Evolutionary conservation across 2,888 invertebrate species (phyloP).

Genomic region (Blomia tropicalis): DNA sequence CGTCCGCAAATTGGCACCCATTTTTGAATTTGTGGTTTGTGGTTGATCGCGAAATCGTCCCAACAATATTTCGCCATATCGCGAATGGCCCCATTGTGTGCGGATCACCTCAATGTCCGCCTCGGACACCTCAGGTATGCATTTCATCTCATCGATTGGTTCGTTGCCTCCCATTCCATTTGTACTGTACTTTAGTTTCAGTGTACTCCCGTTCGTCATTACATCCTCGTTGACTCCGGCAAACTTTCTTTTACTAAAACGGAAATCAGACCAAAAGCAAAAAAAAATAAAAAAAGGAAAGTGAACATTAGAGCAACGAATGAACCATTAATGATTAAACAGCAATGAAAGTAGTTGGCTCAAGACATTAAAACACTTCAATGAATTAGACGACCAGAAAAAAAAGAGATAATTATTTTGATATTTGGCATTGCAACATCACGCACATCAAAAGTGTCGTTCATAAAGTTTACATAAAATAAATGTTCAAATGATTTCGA

Average conservation of each 20-base stretch:
- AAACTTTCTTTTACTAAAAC: neutral
- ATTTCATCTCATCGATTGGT: slow-evolving; percentile 5
- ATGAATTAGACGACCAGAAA: neutral
- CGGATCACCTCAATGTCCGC: slow-evolving; percentile 9
- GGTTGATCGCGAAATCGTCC: neutral
- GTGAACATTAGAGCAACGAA: too few relatives aligned
- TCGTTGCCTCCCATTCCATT: neutral
- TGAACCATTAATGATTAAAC: neutral
- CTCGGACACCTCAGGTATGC: slow-evolving; percentile 18
- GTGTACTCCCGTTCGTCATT: neutral
- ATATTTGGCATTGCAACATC: neutral
- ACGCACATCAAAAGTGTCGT: neutral
- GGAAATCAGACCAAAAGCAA: neutral
- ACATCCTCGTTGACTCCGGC: neutral
- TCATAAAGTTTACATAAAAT: neutral
- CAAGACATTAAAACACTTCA: too few relatives aligned
- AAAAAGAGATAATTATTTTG: neutral
- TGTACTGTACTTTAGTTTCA: slow-evolving; percentile 20
- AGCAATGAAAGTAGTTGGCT: too few relatives aligned
- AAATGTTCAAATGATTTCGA: slow-evolving; percentile 2
- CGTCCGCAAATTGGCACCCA: neutral
- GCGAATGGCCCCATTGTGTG: slow-evolving; percentile 10
- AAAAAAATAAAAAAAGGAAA: too few relatives aligned
- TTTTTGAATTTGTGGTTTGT: neutral
- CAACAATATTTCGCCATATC: slow-evolving; percentile 10